Evolutionary conservation across 2,888 invertebrate genomes (phyloP).

Genomic region (Pemphredon lugubris): DNA sequence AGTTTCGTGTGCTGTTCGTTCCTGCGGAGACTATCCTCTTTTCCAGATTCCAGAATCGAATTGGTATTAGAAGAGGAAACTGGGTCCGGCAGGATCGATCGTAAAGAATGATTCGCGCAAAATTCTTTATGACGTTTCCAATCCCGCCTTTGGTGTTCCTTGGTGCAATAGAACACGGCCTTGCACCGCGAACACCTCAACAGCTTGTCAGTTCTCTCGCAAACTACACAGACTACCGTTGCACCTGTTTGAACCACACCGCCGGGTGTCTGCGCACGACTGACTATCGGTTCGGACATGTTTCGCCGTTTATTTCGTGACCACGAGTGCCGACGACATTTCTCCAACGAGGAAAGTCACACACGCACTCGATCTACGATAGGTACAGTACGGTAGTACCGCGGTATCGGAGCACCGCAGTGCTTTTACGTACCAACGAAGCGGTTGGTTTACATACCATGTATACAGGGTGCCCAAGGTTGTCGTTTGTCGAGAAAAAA

Average conservation of each 20-base stretch:
- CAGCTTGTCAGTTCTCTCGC: slow-evolving; percentile 84
- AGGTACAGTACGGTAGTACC: slow-evolving; percentile 37
- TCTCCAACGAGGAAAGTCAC: slow-evolving; percentile 65
- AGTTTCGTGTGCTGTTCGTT: slow-evolving; percentile 19
- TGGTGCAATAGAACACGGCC: slow-evolving; percentile 89
- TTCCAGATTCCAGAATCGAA: slow-evolving; percentile 1
- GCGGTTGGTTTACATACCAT: slow-evolving; percentile 21
- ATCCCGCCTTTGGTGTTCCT: slow-evolving; percentile 89
- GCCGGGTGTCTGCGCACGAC: slow-evolving; percentile 69
- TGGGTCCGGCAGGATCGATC: slow-evolving; percentile 19
- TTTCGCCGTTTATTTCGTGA: slow-evolving; percentile 64
- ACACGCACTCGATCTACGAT: slow-evolving; percentile 56
- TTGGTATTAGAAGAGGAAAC: slow-evolving; percentile 22
- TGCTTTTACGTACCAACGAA: slow-evolving; percentile 40
- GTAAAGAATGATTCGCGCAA: slow-evolving; percentile 59
- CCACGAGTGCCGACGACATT: slow-evolving; percentile 67
- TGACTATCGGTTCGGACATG: slow-evolving; percentile 73
- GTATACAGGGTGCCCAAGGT: too few relatives aligned
- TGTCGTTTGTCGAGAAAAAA: too few relatives aligned
- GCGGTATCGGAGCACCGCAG: slow-evolving; percentile 42
- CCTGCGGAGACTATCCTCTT: slow-evolving; percentile 24
- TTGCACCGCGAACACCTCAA: slow-evolving; percentile 90
- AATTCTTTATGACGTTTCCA: slow-evolving; percentile 88
- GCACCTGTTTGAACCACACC: slow-evolving; percentile 53
- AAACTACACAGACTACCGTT: slow-evolving; percentile 82